phyloP scores from a whole-genome alignment of 2,113 vertebrate genomes.

The Aspidoscelis tigris region DNA sequence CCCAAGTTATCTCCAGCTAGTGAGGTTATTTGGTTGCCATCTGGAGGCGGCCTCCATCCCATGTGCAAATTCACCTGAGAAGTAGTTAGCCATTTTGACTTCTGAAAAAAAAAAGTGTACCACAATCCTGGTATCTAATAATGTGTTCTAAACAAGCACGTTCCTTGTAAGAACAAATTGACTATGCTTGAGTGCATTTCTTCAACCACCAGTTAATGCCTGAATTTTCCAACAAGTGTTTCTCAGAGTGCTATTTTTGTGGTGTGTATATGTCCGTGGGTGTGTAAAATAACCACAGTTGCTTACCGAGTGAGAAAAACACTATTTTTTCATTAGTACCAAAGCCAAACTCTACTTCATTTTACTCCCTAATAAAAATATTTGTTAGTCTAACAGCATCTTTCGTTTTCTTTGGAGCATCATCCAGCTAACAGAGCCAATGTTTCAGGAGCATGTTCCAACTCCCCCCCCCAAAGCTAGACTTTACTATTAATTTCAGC shows the following conservation, averaged over 20 bases:
- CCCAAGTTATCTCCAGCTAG: too few species aligned
- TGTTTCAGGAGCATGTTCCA: not conserved
- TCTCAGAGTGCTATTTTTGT: not conserved
- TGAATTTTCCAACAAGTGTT: conserved; percentile 18
- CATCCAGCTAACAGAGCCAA: not conserved
- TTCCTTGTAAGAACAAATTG: conserved; percentile 3
- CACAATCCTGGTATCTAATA: not conserved
- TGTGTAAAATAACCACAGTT: conserved; percentile 7
- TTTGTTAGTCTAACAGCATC: not conserved
- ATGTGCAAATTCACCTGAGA: not conserved
- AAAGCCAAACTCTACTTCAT: not conserved
- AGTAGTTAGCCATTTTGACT: not conserved
- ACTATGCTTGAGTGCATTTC: not conserved
- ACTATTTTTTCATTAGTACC: conserved; percentile 10
- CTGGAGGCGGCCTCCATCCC: too few species aligned
- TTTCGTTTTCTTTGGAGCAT: not conserved
- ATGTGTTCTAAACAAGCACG: not conserved
- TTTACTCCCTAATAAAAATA: not conserved
- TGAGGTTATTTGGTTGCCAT: too few species aligned
- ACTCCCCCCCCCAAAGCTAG: not conserved
- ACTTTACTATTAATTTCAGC: conserved; percentile 1
- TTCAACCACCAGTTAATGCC: not conserved
- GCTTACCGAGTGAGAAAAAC: conserved; percentile 24
- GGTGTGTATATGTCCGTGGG: not conserved
- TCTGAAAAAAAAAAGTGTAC: too few species aligned